Conservation (phyloP, 2,888 invertebrate genomes). For the Itoplectis maculator region DNA sequence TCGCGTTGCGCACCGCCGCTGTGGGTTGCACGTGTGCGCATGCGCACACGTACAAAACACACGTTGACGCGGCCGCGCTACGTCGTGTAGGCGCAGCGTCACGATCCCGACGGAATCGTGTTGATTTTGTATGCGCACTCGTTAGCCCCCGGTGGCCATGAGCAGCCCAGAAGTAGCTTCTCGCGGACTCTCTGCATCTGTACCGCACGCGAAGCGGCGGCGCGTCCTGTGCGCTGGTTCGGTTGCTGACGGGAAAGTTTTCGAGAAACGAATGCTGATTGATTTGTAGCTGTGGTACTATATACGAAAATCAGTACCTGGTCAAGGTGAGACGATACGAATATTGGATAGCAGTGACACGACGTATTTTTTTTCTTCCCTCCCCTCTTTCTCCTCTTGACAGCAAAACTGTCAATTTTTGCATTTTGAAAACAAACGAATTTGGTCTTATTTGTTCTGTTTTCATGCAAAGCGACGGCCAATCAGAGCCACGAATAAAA, state of each 20-base stretch:
- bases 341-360: no score
- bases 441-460: no score
- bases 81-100: conserved; percentile 72
- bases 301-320: neutral
- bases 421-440: no score
- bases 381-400: no score
- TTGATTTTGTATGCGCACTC: conserved; percentile 75
- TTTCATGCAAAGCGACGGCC: no score
- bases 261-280: conserved; percentile 67
- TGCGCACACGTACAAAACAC: conserved; percentile 20
- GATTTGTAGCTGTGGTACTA: conserved; percentile 59
- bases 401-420: no score
- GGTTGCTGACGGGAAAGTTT: conserved; percentile 17
- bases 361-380: no score
- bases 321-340: neutral
- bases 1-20: conserved; percentile 5
- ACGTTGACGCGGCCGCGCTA: conserved; percentile 31
- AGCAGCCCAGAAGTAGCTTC: conserved; percentile 61
- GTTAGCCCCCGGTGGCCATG: conserved; percentile 74
- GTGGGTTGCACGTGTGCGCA: neutral
- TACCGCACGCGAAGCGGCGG: conserved; percentile 21
- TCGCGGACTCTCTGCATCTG: neutral
- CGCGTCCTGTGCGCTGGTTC: no score
- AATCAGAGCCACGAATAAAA: no score
- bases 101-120: conserved; percentile 71